Evolutionary conservation across 2,888 invertebrate genomes (phyloP).

Genomic region (Tridacna crocea): DNA sequence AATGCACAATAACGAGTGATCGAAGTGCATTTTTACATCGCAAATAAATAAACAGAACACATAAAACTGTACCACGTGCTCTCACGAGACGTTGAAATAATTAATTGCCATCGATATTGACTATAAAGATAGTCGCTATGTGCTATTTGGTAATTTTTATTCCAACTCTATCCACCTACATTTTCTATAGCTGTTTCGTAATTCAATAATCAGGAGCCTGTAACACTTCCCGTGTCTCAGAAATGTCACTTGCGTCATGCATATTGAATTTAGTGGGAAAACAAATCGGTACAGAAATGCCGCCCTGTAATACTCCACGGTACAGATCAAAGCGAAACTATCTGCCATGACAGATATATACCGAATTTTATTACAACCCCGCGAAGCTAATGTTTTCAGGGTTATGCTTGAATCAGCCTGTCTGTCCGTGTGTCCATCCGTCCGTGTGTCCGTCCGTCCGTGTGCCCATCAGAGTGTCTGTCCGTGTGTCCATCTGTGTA

Average conservation of each 20-base stretch:
- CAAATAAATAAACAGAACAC: too few relatives aligned
- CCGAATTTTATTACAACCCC: not conserved
- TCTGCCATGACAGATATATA: constrained; percentile 17
- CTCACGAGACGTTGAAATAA: too few relatives aligned
- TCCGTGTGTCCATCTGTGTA: too few relatives aligned
- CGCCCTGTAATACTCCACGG: constrained; percentile 5
- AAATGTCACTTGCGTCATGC: constrained; percentile 19
- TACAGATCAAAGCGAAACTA: constrained; percentile 6
- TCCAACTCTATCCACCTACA: constrained; percentile 15
- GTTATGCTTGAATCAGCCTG: too few relatives aligned
- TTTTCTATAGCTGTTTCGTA: constrained; percentile 1
- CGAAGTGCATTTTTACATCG: too few relatives aligned
- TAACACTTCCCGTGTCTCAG: not conserved
- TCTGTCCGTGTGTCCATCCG: too few relatives aligned
- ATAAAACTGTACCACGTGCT: too few relatives aligned
- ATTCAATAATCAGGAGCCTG: constrained; percentile 9
- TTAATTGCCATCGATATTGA: too few relatives aligned
- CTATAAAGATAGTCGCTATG: not conserved
- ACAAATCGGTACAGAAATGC: constrained; percentile 11
- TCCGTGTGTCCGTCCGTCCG: too few relatives aligned
- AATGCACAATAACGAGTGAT: too few relatives aligned
- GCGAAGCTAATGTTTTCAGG: too few relatives aligned
- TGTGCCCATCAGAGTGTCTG: too few relatives aligned
- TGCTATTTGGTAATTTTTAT: not conserved
- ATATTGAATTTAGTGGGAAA: constrained; percentile 6